Percentiles rank a stretch among this genome's conserved stretches.
These are phyloP conservation scores for Crocuta crocuta DNA, from an alignment of 2,113 vertebrate species.

Conservation along the genomic window DNA sequence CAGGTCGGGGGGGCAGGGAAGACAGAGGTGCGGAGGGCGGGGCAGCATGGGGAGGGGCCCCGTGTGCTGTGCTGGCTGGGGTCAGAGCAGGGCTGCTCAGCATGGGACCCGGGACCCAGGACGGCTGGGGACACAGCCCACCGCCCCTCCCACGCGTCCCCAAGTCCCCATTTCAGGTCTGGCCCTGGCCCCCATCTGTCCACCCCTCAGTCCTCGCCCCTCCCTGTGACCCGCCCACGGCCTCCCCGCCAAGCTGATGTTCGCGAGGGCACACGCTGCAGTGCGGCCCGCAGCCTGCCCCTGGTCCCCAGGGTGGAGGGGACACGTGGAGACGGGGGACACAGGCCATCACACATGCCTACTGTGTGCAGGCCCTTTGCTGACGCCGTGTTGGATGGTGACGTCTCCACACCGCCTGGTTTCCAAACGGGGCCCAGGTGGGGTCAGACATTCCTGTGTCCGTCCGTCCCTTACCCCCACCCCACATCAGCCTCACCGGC, in stretches of 20 bases:
- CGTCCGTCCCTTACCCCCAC: background rate
- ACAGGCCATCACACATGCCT: accelerated
- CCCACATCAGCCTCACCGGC: background rate
- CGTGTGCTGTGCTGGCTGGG: accelerated
- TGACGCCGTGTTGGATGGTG: accelerated
- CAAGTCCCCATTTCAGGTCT: background rate
- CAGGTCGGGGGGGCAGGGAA: background rate
- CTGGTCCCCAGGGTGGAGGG: accelerated
- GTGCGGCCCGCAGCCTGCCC: accelerated
- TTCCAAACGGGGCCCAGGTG: accelerated
- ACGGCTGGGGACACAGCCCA: accelerated
- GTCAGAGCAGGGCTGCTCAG: background rate
- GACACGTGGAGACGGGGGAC: accelerated
- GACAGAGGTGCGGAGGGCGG: accelerated
- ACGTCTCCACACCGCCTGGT: accelerated
- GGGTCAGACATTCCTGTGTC: background rate
- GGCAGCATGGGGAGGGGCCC: accelerated
- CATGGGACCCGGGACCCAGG: too few relatives aligned
- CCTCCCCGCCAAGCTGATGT: background rate
- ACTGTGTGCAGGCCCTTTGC: accelerated
- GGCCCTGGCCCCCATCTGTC: accelerated
- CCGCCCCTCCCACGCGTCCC: background rate
- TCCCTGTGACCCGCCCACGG: accelerated
- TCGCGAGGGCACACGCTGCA: accelerated
- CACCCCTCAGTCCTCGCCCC: accelerated